phyloP scores from a whole-genome alignment of 2,113 vertebrate genomes.

The Tenrec ecaudatus region DNA sequence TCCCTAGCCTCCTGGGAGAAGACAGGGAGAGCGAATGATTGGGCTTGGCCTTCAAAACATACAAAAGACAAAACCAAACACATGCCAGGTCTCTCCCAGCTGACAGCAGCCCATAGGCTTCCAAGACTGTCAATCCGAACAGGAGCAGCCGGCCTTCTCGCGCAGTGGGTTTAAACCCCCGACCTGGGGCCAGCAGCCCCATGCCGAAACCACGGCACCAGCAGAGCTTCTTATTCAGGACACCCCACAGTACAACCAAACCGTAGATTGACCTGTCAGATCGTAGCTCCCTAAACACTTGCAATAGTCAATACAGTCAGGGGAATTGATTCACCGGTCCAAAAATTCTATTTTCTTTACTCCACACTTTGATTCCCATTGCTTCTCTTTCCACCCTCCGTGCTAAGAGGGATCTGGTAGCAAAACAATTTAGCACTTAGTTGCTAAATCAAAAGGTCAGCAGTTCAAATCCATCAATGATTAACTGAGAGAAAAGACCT shows the following conservation, averaged over 20 bases:
- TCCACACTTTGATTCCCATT: not conserved
- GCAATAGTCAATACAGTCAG: not conserved
- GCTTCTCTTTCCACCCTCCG: not conserved
- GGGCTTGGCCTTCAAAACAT: not conserved
- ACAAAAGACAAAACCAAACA: no score
- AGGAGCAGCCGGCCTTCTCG: no score
- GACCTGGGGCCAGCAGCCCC: no score
- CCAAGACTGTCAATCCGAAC: no score
- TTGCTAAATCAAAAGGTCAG: not conserved
- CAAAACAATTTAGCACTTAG: not conserved
- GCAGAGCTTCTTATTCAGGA: not conserved
- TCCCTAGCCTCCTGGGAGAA: not conserved
- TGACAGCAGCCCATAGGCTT: no score
- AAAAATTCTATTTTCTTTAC: not conserved
- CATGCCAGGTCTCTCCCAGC: no score
- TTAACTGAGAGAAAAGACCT: not conserved
- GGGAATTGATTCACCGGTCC: not conserved
- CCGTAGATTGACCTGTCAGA: not conserved
- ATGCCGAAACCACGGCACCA: no score
- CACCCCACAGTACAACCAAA: not conserved
- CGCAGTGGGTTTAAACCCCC: no score
- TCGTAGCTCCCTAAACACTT: slow-evolving; percentile 43
- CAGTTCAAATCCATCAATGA: not conserved
- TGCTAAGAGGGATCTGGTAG: not conserved
- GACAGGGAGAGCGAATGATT: not conserved